A percentile compares a stretch with the other conserved stretches of the same genome.
phyloP scores from a whole-genome alignment of 2,888 invertebrate genomes.

The Apotomis betuletana region DNA sequence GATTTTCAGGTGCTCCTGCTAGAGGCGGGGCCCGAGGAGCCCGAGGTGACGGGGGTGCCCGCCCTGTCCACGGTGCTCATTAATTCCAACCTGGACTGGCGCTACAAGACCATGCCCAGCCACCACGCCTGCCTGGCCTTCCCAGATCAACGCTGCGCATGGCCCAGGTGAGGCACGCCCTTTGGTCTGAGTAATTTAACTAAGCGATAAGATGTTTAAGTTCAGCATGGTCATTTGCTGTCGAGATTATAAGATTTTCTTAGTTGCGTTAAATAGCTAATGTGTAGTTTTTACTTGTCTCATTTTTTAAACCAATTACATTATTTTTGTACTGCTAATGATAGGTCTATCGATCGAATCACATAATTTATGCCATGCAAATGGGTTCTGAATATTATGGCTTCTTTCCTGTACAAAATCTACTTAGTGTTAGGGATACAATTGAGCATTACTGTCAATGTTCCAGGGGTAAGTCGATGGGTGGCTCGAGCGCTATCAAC shows the following conservation, averaged over 20 bases:
- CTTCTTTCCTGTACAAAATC: not conserved
- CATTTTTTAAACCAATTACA: too few species aligned
- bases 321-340: too few species aligned
- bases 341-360: too few species aligned
- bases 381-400: too few species aligned
- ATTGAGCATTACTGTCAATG: not conserved
- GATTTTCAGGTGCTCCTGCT: constrained; percentile 81
- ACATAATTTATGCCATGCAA: too few species aligned
- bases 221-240: too few species aligned
- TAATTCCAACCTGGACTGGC: constrained; percentile 86
- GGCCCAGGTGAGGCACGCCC: constrained; percentile 68
- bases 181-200: too few species aligned
- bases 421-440: not conserved
- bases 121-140: constrained; percentile 82
- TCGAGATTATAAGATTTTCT: too few species aligned
- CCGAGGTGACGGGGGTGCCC: constrained; percentile 84
- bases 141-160: constrained; percentile 78
- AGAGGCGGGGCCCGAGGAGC: constrained; percentile 86
- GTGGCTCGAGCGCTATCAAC: constrained; percentile 86
- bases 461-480: constrained; percentile 84
- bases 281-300: too few species aligned
- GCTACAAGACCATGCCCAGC: constrained; percentile 84
- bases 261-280: too few species aligned
- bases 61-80: constrained; percentile 81
- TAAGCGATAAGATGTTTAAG: too few species aligned